Base-by-base conservation (phyloP, 2,797 vertebrate species). In the Danio choprae region DNA sequence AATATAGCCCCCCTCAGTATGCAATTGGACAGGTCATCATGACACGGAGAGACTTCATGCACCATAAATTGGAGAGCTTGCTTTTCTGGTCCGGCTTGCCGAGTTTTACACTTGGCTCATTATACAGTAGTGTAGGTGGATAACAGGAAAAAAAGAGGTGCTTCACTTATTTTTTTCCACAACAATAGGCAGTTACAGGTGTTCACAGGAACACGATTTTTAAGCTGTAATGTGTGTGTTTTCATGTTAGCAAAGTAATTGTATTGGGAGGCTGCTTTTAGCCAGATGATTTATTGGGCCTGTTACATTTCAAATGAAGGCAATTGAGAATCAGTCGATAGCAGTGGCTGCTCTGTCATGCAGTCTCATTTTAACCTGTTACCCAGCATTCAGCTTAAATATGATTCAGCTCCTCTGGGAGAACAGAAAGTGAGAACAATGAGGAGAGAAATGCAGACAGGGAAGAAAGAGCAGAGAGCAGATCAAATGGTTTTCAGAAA, bases 351-450 rank as follows among this genome's bases (percentile, higher is more conserved):
- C 85, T 60, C 73, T 81, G 83, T 74, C 83, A 81, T 69, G 44
- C 79, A 62, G 68, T 71, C 64, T 56, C 51, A 64, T 64, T 51
- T 79, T 70, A 56, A 69, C 71, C 29, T 48, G 62, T 82, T 83
- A 78, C 44, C 41, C 50, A 72, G 53, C 72, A 36, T 65, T 76
- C 53, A 82, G 43, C 53, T 58, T 81, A 81, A 77, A 76, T 81
- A 73, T 80, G 76, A 83, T 86, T 82, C 80, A 84, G 69, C 71
- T 72, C 68, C 18, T 80, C 50, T 53, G 43, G 48, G 67, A 73
- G 38, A 2, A 12, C n/a, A 68, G 68, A 72, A 69, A 60, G 53
- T 43, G 16, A 75, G 65, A 46, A 53, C 8, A 74, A 55, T 4
- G 56, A 44, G 48, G 20, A 29, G 51, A 78, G 59, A 73, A 70